phyloP scores from a whole-genome alignment of 2,113 vertebrate species.

The Thamnaconus septentrionalis region DNA sequence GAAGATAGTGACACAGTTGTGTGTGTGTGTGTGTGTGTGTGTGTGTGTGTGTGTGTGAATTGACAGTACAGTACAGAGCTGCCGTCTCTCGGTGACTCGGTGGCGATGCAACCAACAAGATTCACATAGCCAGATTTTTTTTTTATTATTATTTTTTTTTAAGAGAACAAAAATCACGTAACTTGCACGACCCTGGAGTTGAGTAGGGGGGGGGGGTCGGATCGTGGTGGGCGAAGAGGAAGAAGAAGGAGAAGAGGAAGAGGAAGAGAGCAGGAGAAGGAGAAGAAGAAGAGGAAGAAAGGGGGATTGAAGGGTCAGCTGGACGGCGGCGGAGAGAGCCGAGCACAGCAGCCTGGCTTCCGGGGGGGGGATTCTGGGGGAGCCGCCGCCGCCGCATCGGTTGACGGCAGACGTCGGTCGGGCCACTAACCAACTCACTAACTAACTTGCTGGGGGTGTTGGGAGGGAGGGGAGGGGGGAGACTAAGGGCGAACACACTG shows the following conservation, averaged over 20 bases:
- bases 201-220: background rate
- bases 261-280: no score
- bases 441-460: constrained; percentile 27
- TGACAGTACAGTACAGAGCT: constrained; percentile 55
- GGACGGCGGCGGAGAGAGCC: constrained; percentile 31
- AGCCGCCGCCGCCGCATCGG: constrained; percentile 60
- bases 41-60: constrained; percentile 35
- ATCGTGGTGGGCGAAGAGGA: no score
- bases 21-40: constrained; percentile 26
- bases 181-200: constrained; percentile 11
- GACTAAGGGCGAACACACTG: no score
- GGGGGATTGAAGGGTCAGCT: constrained; percentile 48
- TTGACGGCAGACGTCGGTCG: constrained; percentile 70
- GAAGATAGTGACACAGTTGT: no score
- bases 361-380: no score
- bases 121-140: background rate
- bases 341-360: no score
- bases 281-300: constrained; percentile 23
- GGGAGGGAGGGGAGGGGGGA: constrained; percentile 45
- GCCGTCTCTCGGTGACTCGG: constrained; percentile 53
- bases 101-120: constrained; percentile 53
- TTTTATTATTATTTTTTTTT: no score
- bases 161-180: constrained; percentile 12
- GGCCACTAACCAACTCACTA: constrained; percentile 29
- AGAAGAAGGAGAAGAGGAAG: no score